These are phyloP conservation scores for Cheilinus undulatus DNA, from an alignment of 2,113 vertebrate species.

Conservation along the genomic window DNA sequence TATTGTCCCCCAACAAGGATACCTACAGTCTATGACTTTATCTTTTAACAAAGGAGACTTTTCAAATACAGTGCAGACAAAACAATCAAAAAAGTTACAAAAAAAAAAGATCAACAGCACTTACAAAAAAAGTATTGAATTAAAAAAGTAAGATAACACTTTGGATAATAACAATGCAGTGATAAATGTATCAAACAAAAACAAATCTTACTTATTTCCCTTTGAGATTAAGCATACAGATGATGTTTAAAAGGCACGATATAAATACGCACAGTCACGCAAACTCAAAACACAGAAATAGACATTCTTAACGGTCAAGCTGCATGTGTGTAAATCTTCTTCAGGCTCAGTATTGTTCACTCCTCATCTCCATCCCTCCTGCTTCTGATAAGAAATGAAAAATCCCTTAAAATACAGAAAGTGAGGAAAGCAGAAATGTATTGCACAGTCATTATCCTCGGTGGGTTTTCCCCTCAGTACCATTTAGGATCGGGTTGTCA, in stretches of 20 bases:
- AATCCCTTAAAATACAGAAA: constrained; percentile 32
- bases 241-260: constrained; percentile 81
- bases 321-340: constrained; percentile 70
- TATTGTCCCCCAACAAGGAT: not conserved
- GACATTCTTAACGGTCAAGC: constrained; percentile 84
- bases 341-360: constrained; percentile 82
- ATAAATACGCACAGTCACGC: constrained; percentile 75
- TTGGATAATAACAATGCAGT: constrained; percentile 64
- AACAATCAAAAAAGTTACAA: constrained; percentile 24
- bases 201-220: constrained; percentile 65
- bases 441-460: constrained; percentile 70
- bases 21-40: not conserved
- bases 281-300: constrained; percentile 59
- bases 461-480: not conserved
- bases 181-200: constrained; percentile 61
- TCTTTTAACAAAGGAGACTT: not conserved
- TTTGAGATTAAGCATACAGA: constrained; percentile 75
- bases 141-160: constrained; percentile 63
- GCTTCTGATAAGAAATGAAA: constrained; percentile 18
- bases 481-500: not conserved
- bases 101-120: constrained; percentile 2
- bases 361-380: constrained; percentile 50
- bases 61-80: constrained; percentile 54
- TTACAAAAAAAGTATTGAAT: constrained; percentile 18
- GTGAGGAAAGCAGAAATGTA: constrained; percentile 64